Percentiles rank a stretch among this genome's conserved stretches.
Conservation (phyloP, 2,888 invertebrate species). For the Laothoe populi region DNA sequence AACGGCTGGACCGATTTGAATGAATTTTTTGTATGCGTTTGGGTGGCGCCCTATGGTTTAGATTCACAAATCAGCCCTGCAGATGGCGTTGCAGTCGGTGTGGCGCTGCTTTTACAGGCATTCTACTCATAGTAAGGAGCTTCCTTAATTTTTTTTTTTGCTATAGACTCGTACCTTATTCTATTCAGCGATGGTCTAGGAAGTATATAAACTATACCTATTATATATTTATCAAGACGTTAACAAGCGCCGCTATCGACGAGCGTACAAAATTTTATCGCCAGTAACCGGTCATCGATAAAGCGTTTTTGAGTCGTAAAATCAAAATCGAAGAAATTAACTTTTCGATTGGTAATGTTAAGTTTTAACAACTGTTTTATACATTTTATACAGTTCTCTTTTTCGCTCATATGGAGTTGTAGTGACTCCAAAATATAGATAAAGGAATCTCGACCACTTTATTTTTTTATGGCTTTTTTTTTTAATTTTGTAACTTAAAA, state of each 20-base stretch:
- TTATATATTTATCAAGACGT: neutral
- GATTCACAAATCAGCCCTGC: too few species aligned
- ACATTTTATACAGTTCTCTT: neutral
- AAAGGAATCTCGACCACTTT: neutral
- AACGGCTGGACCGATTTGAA: too few species aligned
- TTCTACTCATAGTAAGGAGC: too few species aligned
- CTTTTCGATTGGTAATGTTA: constrained; percentile 29
- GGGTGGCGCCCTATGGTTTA: too few species aligned
- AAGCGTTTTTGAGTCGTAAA: constrained; percentile 53
- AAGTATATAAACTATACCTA: too few species aligned
- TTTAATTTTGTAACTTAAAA: neutral
- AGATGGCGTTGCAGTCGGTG: too few species aligned
- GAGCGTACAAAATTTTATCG: constrained; percentile 40
- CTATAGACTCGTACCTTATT: too few species aligned
- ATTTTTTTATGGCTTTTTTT: neutral
- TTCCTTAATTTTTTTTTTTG: too few species aligned
- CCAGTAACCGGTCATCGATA: constrained; percentile 54
- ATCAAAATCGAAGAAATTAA: constrained; percentile 48
- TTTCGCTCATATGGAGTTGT: neutral
- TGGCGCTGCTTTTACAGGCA: too few species aligned
- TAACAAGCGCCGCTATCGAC: constrained; percentile 32
- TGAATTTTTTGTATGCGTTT: too few species aligned
- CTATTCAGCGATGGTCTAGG: too few species aligned
- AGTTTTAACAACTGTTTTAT: constrained; percentile 11
- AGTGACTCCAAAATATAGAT: neutral